These are phyloP conservation scores for Aleiodes sp. DNA, from an alignment of 1,140 invertebrate species.

Conservation along the genomic window DNA sequence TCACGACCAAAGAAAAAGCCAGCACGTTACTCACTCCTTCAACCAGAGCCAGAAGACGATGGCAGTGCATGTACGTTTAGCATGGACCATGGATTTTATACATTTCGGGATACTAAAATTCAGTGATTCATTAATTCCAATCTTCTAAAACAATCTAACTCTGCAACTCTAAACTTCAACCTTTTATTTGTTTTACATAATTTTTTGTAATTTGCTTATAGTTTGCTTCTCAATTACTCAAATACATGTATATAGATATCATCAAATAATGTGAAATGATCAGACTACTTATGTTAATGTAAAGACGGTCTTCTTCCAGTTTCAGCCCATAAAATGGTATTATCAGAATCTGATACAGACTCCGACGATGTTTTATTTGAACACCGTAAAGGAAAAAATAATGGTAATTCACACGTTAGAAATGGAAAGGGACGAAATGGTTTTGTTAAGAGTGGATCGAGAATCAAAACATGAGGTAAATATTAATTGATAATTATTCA, in stretches of 20 bases:
- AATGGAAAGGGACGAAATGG: conserved; percentile 59
- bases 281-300: conserved; percentile 6
- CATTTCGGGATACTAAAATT: conserved; percentile 3
- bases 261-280: neutral
- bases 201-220: neutral
- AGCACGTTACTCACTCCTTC: conserved; percentile 59
- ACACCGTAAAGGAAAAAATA: conserved; percentile 54
- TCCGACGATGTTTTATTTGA: conserved; percentile 63
- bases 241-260: neutral
- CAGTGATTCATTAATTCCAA: conserved; percentile 8
- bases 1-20: conserved; percentile 59
- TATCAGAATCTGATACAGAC: conserved; percentile 61
- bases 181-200: too few species aligned
- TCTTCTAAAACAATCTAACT: too few species aligned
- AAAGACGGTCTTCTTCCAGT: conserved; percentile 45
- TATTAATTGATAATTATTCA: too few species aligned
- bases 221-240: too few species aligned
- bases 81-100: conserved; percentile 25
- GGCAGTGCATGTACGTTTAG: conserved; percentile 48
- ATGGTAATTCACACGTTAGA: conserved; percentile 46
- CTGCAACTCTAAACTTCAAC: too few species aligned
- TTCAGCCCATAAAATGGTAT: conserved; percentile 59
- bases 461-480: conserved; percentile 54
- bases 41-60: conserved; percentile 60
- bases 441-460: conserved; percentile 52